Evolutionary conservation across 2,113 vertebrate genomes (phyloP), one percentile per base, ranked within the genome.

Genomic region (Zootoca vivipara): DNA sequence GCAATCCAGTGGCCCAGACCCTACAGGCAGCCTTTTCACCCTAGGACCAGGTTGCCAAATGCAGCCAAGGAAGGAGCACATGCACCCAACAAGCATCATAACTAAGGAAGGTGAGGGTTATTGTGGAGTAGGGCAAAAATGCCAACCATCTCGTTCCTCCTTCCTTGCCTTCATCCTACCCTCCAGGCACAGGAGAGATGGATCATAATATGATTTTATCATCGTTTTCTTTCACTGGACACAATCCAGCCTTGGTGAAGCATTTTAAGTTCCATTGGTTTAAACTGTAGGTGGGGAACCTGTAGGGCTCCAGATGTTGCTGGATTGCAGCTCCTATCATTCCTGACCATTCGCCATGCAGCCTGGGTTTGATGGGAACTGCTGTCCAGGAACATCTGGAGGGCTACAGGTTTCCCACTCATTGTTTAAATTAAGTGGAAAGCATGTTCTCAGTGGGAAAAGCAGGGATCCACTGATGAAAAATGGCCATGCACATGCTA

Each of bases 401-500:
- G 15, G 58, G 58, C 58, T 62, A 62, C 58, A 62, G 58, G 58
- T 62, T 62, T 62, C 58, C 58, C 58, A 62, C 58, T 20, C 13
- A 62, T 20, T 62, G 58, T 62, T 62, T 62, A 62, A 62, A 62
- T 87, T 28, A 69, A 89, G 87, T 78, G 9, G 18, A 28, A 52
- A 65, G 38, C 20, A 75, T 87, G 75, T 85, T 93, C 56, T 83
- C 69, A 69, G 69, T 28, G 42, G 30, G 42, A n/a, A 5, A 52
- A 56, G 2, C 30, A 33, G n/a, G 7, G 28, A 82, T 35, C 33
- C 35, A 38, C 9, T 40, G 26, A 83, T 69, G 24, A 83, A 35
- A 82, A 82, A 64, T 64, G 65, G 30, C 65, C 26, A 65, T 38
- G 22, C 16, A 26, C 64, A 69, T 10, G 67, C 67, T 69, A 62